These are phyloP conservation scores for Gnathonemus longibarbis DNA, from an alignment of 2,113 vertebrate species.

Conservation along the genomic window DNA sequence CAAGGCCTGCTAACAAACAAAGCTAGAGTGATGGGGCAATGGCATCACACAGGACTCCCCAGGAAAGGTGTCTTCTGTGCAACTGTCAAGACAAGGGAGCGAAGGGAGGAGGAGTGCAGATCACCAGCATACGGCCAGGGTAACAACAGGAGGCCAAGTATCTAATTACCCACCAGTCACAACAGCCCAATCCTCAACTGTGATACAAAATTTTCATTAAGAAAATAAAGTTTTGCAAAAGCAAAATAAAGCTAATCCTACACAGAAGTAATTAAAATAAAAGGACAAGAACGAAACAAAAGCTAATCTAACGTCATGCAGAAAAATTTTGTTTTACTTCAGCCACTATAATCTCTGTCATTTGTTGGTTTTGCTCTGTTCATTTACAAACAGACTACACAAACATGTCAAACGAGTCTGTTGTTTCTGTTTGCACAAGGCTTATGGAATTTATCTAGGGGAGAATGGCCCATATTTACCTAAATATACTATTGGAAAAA, in stretches of 20 bases:
- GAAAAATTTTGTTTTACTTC: background rate
- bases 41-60: background rate
- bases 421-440: background rate
- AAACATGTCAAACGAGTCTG: background rate
- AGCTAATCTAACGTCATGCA: background rate
- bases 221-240: background rate
- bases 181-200: background rate
- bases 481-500: background rate
- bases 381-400: background rate
- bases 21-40: conserved; percentile 19
- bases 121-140: background rate
- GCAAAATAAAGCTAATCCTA: background rate
- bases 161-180: conserved; percentile 25
- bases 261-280: too few relatives aligned
- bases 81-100: conserved; percentile 4
- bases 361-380: background rate
- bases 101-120: conserved; percentile 29
- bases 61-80: background rate
- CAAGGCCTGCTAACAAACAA: conserved; percentile 34
- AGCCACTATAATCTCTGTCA: background rate
- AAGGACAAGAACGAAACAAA: background rate
- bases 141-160: conserved; percentile 3
- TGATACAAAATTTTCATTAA: background rate
- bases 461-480: background rate
- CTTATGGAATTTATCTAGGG: background rate